Evolutionary conservation across 2,888 invertebrate genomes (phyloP).

Genomic region (Platerodrilus igneus): DNA sequence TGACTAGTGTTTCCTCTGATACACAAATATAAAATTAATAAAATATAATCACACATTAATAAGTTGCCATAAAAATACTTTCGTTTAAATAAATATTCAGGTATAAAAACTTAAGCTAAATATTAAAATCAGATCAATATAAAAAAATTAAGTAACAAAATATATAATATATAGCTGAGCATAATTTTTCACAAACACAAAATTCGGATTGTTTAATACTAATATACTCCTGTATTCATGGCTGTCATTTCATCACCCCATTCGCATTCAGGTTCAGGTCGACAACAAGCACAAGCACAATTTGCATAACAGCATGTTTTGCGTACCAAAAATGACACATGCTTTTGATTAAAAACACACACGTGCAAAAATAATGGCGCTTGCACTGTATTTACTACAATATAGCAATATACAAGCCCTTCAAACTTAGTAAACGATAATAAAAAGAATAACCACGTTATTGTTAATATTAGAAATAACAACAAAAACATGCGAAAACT

Average conservation of each 20-base stretch:
- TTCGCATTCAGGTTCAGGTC: slow-evolving; percentile 65
- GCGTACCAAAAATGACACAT: slow-evolving; percentile 71
- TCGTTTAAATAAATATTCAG: neutral
- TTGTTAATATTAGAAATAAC: slow-evolving; percentile 68
- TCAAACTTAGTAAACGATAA: slow-evolving; percentile 72
- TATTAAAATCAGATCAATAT: too few relatives aligned
- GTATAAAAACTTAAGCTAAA: neutral
- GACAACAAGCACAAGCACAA: slow-evolving; percentile 51
- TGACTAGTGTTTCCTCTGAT: too few relatives aligned
- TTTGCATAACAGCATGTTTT: slow-evolving; percentile 74
- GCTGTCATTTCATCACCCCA: slow-evolving; percentile 89
- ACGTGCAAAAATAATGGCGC: slow-evolving; percentile 71
- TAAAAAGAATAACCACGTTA: slow-evolving; percentile 72
- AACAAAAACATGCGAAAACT: slow-evolving; percentile 78
- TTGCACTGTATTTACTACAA: slow-evolving; percentile 71
- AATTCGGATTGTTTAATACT: slow-evolving; percentile 14
- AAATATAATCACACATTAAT: too few relatives aligned
- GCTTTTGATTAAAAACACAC: slow-evolving; percentile 71
- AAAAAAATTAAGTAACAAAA: slow-evolving; percentile 7
- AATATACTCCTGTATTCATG: slow-evolving; percentile 65
- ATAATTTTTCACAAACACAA: too few relatives aligned
- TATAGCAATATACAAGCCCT: slow-evolving; percentile 68
- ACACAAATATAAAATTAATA: too few relatives aligned
- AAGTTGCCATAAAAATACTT: neutral
- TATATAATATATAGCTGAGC: too few relatives aligned